A percentile compares a stretch with the other conserved stretches of the same genome.
Conservation (phyloP, 2,113 vertebrate species). For the Plecotus auritus region DNA sequence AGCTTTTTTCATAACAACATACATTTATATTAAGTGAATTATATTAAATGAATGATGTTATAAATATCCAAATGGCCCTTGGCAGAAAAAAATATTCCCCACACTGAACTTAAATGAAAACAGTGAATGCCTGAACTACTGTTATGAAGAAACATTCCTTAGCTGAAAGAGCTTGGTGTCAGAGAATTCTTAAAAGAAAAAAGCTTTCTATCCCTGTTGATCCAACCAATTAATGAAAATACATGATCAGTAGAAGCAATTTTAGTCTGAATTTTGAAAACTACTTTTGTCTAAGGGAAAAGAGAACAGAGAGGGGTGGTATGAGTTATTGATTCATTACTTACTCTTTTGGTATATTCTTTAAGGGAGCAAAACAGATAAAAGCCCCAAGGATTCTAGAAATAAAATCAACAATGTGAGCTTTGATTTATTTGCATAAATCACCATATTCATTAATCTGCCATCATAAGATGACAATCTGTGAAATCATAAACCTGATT, state of each 20-base stretch:
- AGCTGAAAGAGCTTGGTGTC: not conserved
- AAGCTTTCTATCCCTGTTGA: not conserved
- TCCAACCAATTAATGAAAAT: not conserved
- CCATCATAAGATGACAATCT: constrained; percentile 8
- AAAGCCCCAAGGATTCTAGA: not conserved
- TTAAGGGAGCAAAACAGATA: not conserved
- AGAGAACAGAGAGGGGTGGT: not conserved
- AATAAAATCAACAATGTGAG: constrained; percentile 38
- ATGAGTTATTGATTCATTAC: not conserved
- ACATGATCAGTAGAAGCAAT: not conserved
- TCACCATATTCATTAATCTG: constrained; percentile 16
- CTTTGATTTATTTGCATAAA: constrained; percentile 31
- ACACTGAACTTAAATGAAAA: not conserved
- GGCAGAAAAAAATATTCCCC: too few relatives aligned
- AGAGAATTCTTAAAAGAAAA: constrained; percentile 29
- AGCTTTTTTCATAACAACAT: too few relatives aligned
- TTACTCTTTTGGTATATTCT: not conserved
- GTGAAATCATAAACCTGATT: constrained; percentile 33
- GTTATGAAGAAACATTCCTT: not conserved
- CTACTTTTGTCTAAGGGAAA: constrained; percentile 5
- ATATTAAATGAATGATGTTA: too few relatives aligned
- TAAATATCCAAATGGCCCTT: too few relatives aligned
- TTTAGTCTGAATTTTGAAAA: not conserved
- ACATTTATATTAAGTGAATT: too few relatives aligned
- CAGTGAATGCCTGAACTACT: not conserved